A percentile compares a stretch with the other conserved stretches of the same genome.
Conservation (phyloP, 2,888 invertebrate species). For the Campoplex nolae region DNA sequence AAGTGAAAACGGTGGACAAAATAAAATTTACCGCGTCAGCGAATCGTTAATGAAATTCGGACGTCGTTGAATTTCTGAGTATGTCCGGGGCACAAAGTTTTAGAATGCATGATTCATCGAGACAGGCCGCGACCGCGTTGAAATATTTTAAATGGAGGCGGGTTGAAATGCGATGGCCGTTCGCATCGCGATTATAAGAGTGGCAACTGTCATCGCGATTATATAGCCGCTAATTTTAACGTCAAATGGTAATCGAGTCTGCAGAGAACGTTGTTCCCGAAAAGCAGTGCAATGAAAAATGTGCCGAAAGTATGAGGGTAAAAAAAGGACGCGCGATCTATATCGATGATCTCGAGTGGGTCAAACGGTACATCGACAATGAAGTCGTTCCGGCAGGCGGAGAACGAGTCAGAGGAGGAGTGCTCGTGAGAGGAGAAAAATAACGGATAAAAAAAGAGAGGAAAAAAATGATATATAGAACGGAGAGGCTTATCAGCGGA, state of each 20-base stretch:
- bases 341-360: conserved; percentile 68
- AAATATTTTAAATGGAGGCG: too few relatives aligned
- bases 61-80: not conserved
- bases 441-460: conserved; percentile 15
- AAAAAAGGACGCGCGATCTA: not conserved
- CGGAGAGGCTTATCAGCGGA: conserved; percentile 71
- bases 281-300: not conserved
- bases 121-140: not conserved
- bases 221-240: not conserved
- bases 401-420: not conserved
- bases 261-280: not conserved
- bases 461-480: conserved; percentile 26
- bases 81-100: not conserved
- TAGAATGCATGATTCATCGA: not conserved
- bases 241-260: not conserved
- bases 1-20: not conserved
- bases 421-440: conserved; percentile 16
- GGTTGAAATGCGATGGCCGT: not conserved
- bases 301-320: not conserved
- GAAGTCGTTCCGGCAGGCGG: not conserved
- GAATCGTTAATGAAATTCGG: not conserved
- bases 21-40: not conserved
- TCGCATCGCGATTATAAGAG: not conserved
- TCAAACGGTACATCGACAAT: conserved; percentile 71
- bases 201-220: not conserved